These are phyloP conservation scores for Kryptopterus vitreolus DNA, from an alignment of 2,797 vertebrate genomes.

Conservation along the genomic window DNA sequence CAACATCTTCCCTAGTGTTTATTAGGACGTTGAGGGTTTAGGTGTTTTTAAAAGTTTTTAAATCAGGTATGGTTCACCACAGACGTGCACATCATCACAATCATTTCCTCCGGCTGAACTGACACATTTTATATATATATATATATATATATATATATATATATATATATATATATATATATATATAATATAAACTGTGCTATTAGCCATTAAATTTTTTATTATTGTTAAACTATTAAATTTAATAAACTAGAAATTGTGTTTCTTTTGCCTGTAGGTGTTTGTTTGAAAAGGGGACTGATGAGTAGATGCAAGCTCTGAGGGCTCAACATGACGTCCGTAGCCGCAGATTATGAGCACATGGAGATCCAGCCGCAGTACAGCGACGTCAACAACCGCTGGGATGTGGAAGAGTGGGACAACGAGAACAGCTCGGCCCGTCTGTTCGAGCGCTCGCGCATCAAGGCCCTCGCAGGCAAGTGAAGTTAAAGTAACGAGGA, in stretches of 20 bases:
- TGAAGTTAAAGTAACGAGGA: neutral
- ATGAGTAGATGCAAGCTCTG: conserved; percentile 74
- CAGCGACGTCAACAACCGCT: conserved; percentile 96
- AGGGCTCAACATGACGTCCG: conserved; percentile 85
- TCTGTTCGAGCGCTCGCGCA: conserved; percentile 93
- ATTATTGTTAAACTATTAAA: no score
- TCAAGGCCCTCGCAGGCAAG: conserved; percentile 94
- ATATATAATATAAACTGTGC: no score
- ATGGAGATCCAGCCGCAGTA: conserved; percentile 97
- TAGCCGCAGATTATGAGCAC: conserved; percentile 90
- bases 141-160: no score
- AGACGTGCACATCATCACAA: neutral
- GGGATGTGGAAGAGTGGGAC: conserved; percentile 96
- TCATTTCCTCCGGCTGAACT: neutral
- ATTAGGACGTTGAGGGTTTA: neutral
- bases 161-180: no score
- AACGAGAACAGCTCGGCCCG: conserved; percentile 96
- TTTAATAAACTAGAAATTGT: neutral
- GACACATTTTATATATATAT: no score
- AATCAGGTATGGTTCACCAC: neutral
- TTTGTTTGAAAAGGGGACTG: conserved; percentile 72
- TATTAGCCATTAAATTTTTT: no score
- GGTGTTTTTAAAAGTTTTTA: neutral
- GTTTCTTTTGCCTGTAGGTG: conserved; percentile 65
- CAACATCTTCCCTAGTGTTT: neutral